These are phyloP conservation scores for Drosophila virilis DNA, from an alignment of 1,140 invertebrate species.

Conservation along the genomic window DNA sequence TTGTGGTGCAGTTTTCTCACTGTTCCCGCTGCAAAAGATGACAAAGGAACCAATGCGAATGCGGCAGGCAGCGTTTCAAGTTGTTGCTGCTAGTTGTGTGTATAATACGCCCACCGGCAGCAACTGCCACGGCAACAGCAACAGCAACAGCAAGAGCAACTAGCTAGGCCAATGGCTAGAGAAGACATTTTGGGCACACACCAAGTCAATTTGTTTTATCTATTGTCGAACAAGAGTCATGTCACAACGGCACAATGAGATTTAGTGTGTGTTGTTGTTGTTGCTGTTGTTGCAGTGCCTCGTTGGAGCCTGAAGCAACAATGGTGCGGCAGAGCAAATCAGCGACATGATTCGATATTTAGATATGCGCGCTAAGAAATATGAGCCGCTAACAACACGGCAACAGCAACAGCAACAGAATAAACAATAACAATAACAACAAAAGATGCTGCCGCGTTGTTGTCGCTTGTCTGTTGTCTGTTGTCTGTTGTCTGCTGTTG, in stretches of 20 bases:
- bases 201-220: slow-evolving; percentile 84
- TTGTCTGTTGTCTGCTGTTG: slow-evolving; percentile 9
- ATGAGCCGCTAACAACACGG: slow-evolving; percentile 70
- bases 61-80: slow-evolving; percentile 48
- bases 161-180: slow-evolving; percentile 50
- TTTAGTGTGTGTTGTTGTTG: slow-evolving; percentile 74
- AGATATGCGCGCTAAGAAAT: slow-evolving; percentile 80
- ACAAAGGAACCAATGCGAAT: slow-evolving; percentile 61
- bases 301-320: slow-evolving; percentile 41
- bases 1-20: slow-evolving; percentile 67
- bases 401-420: slow-evolving; percentile 44
- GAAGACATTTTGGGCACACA: slow-evolving; percentile 83
- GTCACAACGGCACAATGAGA: slow-evolving; percentile 81
- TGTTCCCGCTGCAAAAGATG: slow-evolving; percentile 56
- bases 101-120: slow-evolving; percentile 60
- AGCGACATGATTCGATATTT: slow-evolving; percentile 81
- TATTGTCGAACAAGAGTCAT: slow-evolving; percentile 84
- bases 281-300: slow-evolving; percentile 11
- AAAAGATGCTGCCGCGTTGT: slow-evolving; percentile 64
- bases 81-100: slow-evolving; percentile 10
- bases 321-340: slow-evolving; percentile 74
- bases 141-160: slow-evolving; percentile 9
- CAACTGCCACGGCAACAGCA: slow-evolving; percentile 14
- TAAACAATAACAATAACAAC: slow-evolving; percentile 53
- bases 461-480: slow-evolving; percentile 11